Evolutionary conservation across 2,888 invertebrate genomes (phyloP), one percentile per base, ranked within the genome.

Genomic region (Lepas anatifera): DNA sequence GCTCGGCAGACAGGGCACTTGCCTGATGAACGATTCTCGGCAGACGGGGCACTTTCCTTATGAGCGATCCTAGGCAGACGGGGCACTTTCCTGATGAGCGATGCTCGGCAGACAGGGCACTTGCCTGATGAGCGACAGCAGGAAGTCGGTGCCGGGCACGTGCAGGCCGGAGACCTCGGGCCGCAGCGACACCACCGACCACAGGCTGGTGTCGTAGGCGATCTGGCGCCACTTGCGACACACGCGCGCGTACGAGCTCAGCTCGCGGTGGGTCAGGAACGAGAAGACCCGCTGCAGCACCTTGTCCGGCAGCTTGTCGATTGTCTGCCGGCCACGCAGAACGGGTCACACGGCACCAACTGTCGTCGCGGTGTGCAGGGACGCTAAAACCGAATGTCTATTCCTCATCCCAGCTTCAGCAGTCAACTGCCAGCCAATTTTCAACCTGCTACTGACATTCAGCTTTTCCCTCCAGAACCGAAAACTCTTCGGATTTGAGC

Each of bases 291-390:
- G 89, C 74, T 96, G 83, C 50, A 99, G 83, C 41, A 98, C 92
- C 82, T 97, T 98, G 81, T 99, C 98, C 18, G 99, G 98, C 48
- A 99, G 84, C 80, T 96, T 95, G 80, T 95, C 95, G 78, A 95
- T 93, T 8, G 94, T 95, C 94, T 95, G 84, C 16, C 7, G 67
- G 32, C 63, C n/a, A 58, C 22, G 22, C 11, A 3, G 32, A 16
- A 6, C 13, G 13, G 37, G 43, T 35, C 27, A 63, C 58, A 35
- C n/a, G n/a, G n/a, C n/a, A n/a, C n/a, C n/a, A n/a, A n/a, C n/a
- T n/a, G n/a, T n/a, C n/a, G n/a, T n/a, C n/a, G n/a, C n/a, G n/a
- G n/a, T n/a, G n/a, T n/a, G n/a, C n/a, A n/a, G n/a, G n/a, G n/a
- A n/a, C n/a, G n/a, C n/a, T n/a, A n/a, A n/a, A n/a, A n/a, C n/a